Evolutionary conservation across 2,797 vertebrate species (phyloP), one percentile per base, ranked within the genome.

Genomic region (Lemur catta): DNA sequence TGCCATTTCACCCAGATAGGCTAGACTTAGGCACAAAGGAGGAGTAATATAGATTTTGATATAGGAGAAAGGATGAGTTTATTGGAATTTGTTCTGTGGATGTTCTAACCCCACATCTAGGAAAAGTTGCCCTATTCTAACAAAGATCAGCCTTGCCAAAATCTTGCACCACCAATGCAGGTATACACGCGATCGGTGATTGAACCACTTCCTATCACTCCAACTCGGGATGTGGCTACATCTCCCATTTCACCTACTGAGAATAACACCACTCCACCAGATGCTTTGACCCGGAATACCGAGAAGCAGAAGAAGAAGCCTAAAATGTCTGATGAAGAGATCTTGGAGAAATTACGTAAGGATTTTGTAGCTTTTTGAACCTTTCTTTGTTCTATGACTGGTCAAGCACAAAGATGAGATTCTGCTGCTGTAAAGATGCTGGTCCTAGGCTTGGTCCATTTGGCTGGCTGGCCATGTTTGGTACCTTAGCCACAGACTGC

Each of bases 251-350:
- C 98, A 41, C 98, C 98, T 26, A 99, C 99, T 11, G 98, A 98
- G 17, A 99, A 98, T 17, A 98, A 98, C 52, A 97, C 99, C 43
- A 96, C 98, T 14, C 98, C 98, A 0, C 96, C 98, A 0, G 98
- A 99, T 75, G 98, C 98, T 63, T 91, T 99, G 95, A 98, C 98
- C 76, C 99, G 99, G 95, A 98, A 98, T 67, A 97, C 98, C 0
- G 99, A 99, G 97, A 99, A 99, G 97, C 98, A 98, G 82, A 99
- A 99, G 98, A 99, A 99, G 98, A 99, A 99, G 98, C 98, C 99
- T 84, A 99, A 99, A 98, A 99, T 99, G 99, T 99, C 99, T 0
- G 99, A 99, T 26, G 99, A 99, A 96, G 99, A 99, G 98, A 99
- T 99, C 94, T 98, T 99, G 97, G 99, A 99, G 98, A 99, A 99